phyloP scores from a whole-genome alignment of 53 echinoderm and acorn worm species.

The Henricia sp. region DNA sequence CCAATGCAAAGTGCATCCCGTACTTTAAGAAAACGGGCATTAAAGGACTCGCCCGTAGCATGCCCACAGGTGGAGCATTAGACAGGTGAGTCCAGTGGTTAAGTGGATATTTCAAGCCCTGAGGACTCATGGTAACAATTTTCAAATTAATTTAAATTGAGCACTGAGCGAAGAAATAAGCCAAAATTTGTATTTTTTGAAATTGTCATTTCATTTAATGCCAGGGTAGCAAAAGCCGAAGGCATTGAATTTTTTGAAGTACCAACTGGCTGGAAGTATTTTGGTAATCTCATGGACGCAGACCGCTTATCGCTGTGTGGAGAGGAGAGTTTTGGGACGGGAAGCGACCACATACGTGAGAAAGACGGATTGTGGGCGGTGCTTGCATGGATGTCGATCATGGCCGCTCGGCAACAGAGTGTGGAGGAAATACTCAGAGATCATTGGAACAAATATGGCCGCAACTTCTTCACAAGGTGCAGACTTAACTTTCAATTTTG shows the following conservation, averaged over 20 bases:
- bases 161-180: no score
- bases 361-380: slow-evolving; percentile 98
- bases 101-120: no score
- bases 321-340: slow-evolving; percentile 97
- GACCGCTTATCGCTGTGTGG: slow-evolving; percentile 87
- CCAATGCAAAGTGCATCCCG: slow-evolving; percentile 91
- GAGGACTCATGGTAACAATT: no score
- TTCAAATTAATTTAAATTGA: no score
- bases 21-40: slow-evolving; percentile 89
- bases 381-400: slow-evolving; percentile 93
- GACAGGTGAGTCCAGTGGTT: no score
- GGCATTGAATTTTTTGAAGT: slow-evolving; percentile 82
- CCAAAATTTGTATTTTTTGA: no score
- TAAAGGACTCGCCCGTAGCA: slow-evolving; percentile 89
- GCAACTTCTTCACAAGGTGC: slow-evolving; percentile 98
- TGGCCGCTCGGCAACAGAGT: slow-evolving; percentile 79
- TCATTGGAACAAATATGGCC: slow-evolving; percentile 94
- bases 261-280: slow-evolving; percentile 98
- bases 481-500: not conserved
- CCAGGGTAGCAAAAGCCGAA: slow-evolving; percentile 76
- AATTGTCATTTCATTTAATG: no score
- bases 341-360: slow-evolving; percentile 95
- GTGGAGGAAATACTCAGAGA: slow-evolving; percentile 88
- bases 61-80: slow-evolving; percentile 93
- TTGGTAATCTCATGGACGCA: slow-evolving; percentile 97